These are phyloP conservation scores for Calcarius lapponicus DNA, from an alignment of 2,797 vertebrate genomes.

Conservation along the genomic window DNA sequence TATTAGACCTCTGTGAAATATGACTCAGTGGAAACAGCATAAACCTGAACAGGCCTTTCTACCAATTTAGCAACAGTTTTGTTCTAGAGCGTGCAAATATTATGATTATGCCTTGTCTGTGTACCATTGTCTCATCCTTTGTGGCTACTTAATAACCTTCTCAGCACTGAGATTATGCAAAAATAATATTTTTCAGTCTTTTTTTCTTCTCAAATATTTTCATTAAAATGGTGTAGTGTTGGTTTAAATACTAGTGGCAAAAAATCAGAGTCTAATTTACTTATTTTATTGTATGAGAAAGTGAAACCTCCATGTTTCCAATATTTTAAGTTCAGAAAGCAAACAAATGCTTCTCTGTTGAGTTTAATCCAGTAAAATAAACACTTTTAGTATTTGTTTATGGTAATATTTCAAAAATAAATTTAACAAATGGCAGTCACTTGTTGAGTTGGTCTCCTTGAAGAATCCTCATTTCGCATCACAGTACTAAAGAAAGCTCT, in stretches of 20 bases:
- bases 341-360: not conserved
- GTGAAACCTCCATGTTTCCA: not conserved
- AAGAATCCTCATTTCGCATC: not conserved
- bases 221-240: not conserved
- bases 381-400: not conserved
- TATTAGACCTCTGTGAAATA: not conserved
- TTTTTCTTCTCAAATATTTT: not conserved
- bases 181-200: rapidly evolving
- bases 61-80: not conserved
- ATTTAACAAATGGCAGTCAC: not conserved
- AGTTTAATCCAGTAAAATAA: not conserved
- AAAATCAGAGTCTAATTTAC: not conserved
- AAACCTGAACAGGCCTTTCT: not conserved
- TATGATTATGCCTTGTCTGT: not conserved
- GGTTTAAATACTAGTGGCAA: not conserved
- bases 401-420: not conserved
- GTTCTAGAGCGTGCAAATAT: not conserved
- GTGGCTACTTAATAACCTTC: not conserved
- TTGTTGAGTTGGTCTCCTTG: not conserved
- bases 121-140: not conserved
- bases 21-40: not conserved
- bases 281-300: not conserved
- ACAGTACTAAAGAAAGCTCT: not conserved
- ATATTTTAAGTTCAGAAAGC: not conserved
- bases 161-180: not conserved